phyloP scores from a whole-genome alignment of 2,888 invertebrate species.

The Lasius fuliginosus region DNA sequence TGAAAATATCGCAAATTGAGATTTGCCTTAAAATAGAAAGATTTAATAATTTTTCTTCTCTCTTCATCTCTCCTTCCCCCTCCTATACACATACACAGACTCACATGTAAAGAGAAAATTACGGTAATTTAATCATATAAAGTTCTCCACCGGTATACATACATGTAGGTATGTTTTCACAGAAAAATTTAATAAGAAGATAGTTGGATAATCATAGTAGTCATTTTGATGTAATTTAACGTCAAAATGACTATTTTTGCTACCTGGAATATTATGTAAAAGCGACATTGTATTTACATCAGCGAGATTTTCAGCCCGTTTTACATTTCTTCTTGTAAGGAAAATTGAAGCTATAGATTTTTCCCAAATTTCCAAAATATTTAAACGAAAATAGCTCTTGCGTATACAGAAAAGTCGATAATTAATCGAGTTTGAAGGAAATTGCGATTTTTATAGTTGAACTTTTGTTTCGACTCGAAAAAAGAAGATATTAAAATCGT shows the following conservation, averaged over 20 bases:
- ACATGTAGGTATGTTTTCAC: neutral
- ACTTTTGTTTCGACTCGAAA: neutral
- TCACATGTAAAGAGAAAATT: neutral
- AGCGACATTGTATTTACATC: neutral
- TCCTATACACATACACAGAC: neutral
- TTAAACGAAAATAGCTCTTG: neutral
- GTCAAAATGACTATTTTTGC: too few species aligned
- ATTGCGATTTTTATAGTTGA: neutral
- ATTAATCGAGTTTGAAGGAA: neutral
- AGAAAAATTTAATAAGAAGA: neutral
- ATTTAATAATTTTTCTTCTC: slow-evolving; percentile 13
- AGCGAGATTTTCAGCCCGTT: neutral
- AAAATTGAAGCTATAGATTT: neutral
- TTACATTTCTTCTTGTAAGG: slow-evolving; percentile 1
- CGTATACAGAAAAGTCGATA: neutral
- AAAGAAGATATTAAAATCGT: slow-evolving; percentile 54
- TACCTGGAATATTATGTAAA: neutral
- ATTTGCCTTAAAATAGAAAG: slow-evolving; percentile 39
- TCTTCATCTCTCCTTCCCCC: too few species aligned
- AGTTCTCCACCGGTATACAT: neutral
- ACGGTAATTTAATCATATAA: neutral
- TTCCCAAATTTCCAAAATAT: neutral
- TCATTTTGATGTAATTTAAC: too few species aligned
- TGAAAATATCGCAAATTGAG: slow-evolving; percentile 31
- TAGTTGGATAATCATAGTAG: too few species aligned